Evolutionary conservation across 2,888 invertebrate genomes (phyloP).

Genomic region (Luperina nickerlii): DNA sequence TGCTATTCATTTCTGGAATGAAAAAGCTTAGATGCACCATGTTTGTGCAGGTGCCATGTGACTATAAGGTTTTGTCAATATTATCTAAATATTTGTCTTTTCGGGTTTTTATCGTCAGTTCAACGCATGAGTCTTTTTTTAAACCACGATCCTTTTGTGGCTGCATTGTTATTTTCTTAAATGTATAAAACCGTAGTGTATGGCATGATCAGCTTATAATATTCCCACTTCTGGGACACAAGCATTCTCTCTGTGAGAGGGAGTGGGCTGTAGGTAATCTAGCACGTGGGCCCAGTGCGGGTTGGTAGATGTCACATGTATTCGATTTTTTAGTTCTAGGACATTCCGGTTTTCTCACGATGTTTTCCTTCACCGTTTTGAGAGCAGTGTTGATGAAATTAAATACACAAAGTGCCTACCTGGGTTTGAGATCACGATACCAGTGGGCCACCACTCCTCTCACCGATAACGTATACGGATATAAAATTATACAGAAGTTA

Average conservation of each 20-base stretch:
- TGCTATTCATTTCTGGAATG: constrained; percentile 52
- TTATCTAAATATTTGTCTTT: not conserved
- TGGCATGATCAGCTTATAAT: not conserved
- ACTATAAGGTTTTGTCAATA: not conserved
- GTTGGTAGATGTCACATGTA: too few relatives aligned
- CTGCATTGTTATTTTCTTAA: not conserved
- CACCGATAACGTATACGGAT: not conserved
- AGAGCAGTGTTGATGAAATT: not conserved
- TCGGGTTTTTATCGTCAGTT: not conserved
- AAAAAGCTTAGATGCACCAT: constrained; percentile 22
- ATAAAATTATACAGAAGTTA: not conserved
- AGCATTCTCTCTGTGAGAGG: not conserved
- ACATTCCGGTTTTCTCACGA: not conserved
- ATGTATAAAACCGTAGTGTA: not conserved
- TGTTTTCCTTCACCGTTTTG: too few relatives aligned
- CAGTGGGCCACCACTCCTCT: not conserved
- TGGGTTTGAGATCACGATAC: too few relatives aligned
- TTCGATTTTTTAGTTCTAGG: too few relatives aligned
- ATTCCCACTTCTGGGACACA: not conserved
- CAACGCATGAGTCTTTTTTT: not conserved
- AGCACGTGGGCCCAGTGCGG: not conserved
- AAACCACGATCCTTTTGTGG: not conserved
- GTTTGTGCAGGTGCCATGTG: not conserved
- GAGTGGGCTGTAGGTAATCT: too few relatives aligned
- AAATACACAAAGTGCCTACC: not conserved